Base-by-base conservation (phyloP, 2,113 vertebrate genomes). In the Agelaius tricolor region DNA sequence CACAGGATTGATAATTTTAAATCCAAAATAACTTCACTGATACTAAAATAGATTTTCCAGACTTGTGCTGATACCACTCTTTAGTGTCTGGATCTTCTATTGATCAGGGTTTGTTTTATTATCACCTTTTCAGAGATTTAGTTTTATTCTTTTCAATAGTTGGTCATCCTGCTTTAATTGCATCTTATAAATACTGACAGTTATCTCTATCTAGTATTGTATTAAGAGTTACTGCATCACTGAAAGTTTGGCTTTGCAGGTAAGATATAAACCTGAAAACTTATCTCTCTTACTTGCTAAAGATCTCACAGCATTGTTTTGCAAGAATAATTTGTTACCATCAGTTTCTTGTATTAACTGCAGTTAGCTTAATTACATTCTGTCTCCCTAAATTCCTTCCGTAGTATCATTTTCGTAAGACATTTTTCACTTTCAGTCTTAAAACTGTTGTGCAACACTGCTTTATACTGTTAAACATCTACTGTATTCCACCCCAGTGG, bases 381-480 rank as follows among this genome's bases (percentile, higher is more conserved):
- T 87, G 44, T 76, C 30, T 95, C 80, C 73, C 82, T 84, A 90
- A 97, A 92, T 93, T 96, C 82, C 41, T 94, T 89, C 75, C 65
- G 31, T 65, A 63, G 61, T 84, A 73, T 68, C 57, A 78, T 65
- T 91, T 86, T 81, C 44, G 75, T 73, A 68, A 85, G 82, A 39
- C 10, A 76, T 96, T 93, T 94, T 82, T 93, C 76, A 95, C 83
- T 92, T 93, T 73, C 75, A 81, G 28, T 49, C 96, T 91, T 86
- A 74, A 93, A 97, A 71, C 33, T 86, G 65, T 81, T 88, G 75
- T 75, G 61, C 65, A 92, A 47, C 84, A 43, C 78, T 66, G 49
- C 58, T 95, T 95, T 93, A 80, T 82, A 66, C 74, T 80, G 86
- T 83, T 77, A 84, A 93, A 85, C 88, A 94, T 86, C 88, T 96